phyloP scores from a whole-genome alignment of 1,140 invertebrate genomes.

The Drosophila oshimai region DNA sequence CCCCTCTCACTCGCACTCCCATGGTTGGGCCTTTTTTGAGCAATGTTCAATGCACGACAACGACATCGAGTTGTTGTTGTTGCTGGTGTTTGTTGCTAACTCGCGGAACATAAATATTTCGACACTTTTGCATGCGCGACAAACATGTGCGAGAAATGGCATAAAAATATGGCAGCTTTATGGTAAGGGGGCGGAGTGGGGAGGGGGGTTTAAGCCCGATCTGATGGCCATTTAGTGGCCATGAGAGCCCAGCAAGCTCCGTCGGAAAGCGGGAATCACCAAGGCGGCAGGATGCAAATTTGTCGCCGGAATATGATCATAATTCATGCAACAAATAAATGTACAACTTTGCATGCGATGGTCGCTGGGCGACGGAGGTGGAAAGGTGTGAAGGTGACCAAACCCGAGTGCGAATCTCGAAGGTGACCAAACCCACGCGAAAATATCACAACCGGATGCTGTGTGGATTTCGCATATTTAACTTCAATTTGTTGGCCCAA shows the following conservation, averaged over 20 bases:
- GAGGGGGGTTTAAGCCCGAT: conserved; percentile 3
- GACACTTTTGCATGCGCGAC: conserved; percentile 77
- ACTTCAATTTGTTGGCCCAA: conserved; percentile 34
- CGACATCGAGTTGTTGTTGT: conserved; percentile 45
- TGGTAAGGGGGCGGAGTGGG: neutral
- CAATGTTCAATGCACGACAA: conserved; percentile 71
- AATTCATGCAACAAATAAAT: conserved; percentile 81
- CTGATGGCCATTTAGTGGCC: conserved; percentile 59
- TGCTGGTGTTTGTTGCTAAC: conserved; percentile 64
- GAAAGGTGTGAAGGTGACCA: conserved; percentile 11
- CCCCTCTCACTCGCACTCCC: too few species aligned
- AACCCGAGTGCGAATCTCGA: neutral
- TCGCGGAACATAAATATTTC: conserved; percentile 77
- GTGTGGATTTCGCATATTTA: conserved; percentile 2
- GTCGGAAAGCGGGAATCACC: neutral
- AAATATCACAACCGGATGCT: conserved; percentile 39
- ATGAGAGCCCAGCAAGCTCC: neutral
- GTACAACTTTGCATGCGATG: conserved; percentile 38
- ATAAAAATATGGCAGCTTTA: conserved; percentile 75
- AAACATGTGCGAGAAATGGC: conserved; percentile 71
- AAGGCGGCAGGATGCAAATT: conserved; percentile 41
- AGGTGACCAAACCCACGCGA: conserved; percentile 45
- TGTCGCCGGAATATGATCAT: conserved; percentile 73
- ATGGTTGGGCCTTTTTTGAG: conserved; percentile 55
- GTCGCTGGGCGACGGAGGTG: too few species aligned